Evolutionary conservation across 1,140 invertebrate genomes (phyloP), one percentile per base, ranked within the genome.

Genomic region (Drosophila pandora): DNA sequence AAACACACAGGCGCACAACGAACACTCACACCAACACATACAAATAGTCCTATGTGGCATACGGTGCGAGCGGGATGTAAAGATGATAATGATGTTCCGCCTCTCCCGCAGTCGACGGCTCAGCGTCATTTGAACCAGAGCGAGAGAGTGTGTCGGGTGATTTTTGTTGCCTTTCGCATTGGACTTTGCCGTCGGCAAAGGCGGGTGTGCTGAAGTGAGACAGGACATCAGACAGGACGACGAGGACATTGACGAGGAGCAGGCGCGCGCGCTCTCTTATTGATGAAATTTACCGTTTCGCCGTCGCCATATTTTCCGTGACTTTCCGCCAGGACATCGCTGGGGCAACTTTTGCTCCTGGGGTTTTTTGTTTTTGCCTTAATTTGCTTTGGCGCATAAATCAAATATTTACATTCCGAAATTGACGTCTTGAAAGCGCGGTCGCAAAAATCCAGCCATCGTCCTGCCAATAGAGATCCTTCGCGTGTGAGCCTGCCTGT

Each of bases 341-440:
- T 28, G 25, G 25, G 25, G 25, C 69, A 62, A 53, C 55, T 41
- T 37, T 37, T 54, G 41, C 39, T 63, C 23, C 56, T 55, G 50
- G 70, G 53, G 75, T 75, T 84, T 78, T 75, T 78, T 75, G 67
- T 81, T 85, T 89, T 85, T 74, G 70, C 75, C 77, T 85, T 79
- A 90, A 90, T 80, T 87, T 90, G 68, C 76, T 85, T 90, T 87
- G 78, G 67, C 73, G 72, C 89, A 90, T 90, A 90, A 83, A 75
- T 89, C 81, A 90, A 90, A 90, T 90, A 90, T 90, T 90, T 90
- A 81, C 89, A 90, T 90, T 90, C 79, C 70, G 64, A 90, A 90
- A 87, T 90, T 90, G 89, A 89, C 84, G 90, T 90, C 84, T 89
- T 76, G 58, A 79, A 67, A 80, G 81, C 72, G 71, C 83, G 79